A percentile compares a stretch with the other conserved stretches of the same genome.
Conservation (phyloP, 2,888 invertebrate species). For the Lycia hirtaria region DNA sequence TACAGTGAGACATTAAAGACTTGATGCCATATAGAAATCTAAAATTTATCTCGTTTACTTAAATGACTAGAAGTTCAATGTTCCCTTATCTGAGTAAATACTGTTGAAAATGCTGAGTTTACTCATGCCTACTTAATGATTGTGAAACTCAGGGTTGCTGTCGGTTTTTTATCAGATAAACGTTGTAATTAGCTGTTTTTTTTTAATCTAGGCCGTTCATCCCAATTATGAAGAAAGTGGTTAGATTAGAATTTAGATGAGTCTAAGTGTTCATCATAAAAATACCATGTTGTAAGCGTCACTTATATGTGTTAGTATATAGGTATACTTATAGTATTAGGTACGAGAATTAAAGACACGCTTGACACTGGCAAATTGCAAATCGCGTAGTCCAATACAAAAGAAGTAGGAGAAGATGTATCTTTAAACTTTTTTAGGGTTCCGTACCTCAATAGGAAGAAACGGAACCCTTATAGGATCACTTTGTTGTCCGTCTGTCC, state of each 20-base stretch:
- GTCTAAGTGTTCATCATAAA: no score
- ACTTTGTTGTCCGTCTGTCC: no score
- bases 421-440: no score
- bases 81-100: conserved; percentile 42
- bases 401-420: no score
- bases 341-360: no score
- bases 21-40: conserved; percentile 11
- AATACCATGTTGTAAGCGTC: no score
- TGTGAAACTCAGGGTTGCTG: not conserved
- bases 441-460: not conserved
- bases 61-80: conserved; percentile 43
- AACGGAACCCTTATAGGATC: no score
- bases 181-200: conserved; percentile 6
- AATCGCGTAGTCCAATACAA: no score
- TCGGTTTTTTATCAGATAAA: conserved; percentile 7
- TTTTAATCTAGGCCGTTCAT: conserved; percentile 20
- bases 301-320: no score
- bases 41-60: conserved; percentile 29
- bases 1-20: conserved; percentile 1
- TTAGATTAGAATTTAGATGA: no score
- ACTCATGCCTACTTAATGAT: conserved; percentile 1
- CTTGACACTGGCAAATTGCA: no score
- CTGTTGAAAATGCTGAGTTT: conserved; percentile 20
- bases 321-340: no score
- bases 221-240: conserved; percentile 6